Base-by-base conservation (phyloP, 2,888 invertebrate species). In the Dryococelus australis region DNA sequence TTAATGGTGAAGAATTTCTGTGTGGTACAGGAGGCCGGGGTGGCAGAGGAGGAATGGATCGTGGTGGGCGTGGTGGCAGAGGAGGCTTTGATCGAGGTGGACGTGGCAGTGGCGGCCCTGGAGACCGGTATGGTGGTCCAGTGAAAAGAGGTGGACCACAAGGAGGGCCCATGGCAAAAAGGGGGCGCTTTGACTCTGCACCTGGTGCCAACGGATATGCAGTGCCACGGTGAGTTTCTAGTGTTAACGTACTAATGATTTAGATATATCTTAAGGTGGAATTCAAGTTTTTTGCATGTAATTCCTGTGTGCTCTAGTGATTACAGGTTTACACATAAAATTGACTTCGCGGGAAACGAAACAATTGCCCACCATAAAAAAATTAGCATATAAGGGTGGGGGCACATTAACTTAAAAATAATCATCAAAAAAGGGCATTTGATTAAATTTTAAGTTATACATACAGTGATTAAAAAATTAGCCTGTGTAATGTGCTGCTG, bases 111-210 rank as follows among this genome's bases (percentile, higher is more conserved):
- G 51, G 27, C 26, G 87, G 87, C 43, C 87, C 83, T 28, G 80
- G 79, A 10, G 79, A 80, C 47, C 43, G 85, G 27, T 85, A 85
- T n/a, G 86, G 87, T 20, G 87, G 87, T 43, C 86, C 87, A 51
- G 83, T 47, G 28, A 87, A 87, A 78, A 85, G 88, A 51, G 88
- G 88, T n/a, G 86, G 87, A 16, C 86, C 86, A 43, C 88, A 88
- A 47, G 88, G 89, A n/a, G 88, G 87, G 10, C 88, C 88, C 16
- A 86, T 87, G 86, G 88, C 88, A 84, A 89, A 89, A 86, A 84
- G 89, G 20, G 89, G 89, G 20, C 87, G 89, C 27, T 89, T 87
- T 86, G 88, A 88, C 81, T 81, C 85, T 12, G 87, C 85, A 10
- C 86, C 53, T 28, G 88, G 88, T 47, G 84, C 88, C 26, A 88